phyloP scores from a whole-genome alignment of 2,113 vertebrate species.

The Pristiophorus japonicus region DNA sequence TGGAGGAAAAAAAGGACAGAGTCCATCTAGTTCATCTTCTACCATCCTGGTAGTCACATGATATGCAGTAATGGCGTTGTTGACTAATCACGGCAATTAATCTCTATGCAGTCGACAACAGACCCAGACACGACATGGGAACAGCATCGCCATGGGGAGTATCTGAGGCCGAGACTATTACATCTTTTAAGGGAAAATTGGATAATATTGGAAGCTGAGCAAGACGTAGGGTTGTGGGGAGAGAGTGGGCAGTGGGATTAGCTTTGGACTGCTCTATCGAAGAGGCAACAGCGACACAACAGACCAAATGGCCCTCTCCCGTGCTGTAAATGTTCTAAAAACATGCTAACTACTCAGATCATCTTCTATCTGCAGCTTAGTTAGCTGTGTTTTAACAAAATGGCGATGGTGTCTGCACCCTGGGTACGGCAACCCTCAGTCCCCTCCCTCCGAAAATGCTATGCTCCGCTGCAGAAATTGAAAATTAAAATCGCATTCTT shows the following conservation, averaged over 20 bases:
- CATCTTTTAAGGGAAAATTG: background rate
- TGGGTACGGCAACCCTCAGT: background rate
- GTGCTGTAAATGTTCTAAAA: background rate
- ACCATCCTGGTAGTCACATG: background rate
- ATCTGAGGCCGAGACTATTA: background rate
- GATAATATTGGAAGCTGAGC: background rate
- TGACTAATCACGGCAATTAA: background rate
- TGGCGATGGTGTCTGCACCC: background rate
- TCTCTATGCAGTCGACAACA: background rate
- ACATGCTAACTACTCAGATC: background rate
- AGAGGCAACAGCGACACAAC: background rate
- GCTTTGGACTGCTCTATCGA: background rate
- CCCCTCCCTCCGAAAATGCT: background rate
- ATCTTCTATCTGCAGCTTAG: background rate
- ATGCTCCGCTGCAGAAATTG: background rate
- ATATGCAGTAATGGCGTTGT: background rate
- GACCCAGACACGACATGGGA: background rate
- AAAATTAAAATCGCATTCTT: background rate
- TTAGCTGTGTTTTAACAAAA: background rate
- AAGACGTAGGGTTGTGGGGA: background rate
- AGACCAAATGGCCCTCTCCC: background rate
- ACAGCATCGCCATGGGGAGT: background rate
- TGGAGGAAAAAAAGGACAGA: background rate
- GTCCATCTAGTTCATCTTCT: background rate
- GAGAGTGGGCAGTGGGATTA: background rate